Conservation (phyloP, 2,113 vertebrate species). For the Bucco capensis region DNA sequence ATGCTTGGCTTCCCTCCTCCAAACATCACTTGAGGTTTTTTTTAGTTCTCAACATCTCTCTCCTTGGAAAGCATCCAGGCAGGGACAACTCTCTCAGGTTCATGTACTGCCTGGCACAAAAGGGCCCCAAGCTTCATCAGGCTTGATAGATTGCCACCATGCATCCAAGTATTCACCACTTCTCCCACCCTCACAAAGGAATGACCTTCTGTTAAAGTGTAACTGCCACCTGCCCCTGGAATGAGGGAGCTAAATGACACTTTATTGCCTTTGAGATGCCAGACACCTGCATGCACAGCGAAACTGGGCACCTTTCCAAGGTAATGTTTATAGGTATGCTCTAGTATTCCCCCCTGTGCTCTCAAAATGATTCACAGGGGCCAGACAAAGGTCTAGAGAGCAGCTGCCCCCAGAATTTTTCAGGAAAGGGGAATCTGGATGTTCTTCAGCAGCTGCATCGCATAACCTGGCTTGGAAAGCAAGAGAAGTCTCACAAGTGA, state of each 20-base stretch:
- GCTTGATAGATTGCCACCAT: neutral
- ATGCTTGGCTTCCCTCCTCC: neutral
- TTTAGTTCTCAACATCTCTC: neutral
- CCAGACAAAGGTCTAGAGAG: neutral
- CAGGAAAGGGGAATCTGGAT: neutral
- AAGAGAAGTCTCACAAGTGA: neutral
- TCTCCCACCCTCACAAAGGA: neutral
- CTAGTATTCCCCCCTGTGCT: neutral
- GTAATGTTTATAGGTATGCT: neutral
- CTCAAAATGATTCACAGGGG: neutral
- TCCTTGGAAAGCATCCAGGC: neutral
- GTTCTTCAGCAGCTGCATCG: neutral
- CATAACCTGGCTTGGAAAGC: neutral
- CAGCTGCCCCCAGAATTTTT: neutral
- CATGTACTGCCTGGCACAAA: neutral
- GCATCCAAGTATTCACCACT: neutral
- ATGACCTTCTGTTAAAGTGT: neutral
- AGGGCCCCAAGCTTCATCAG: neutral
- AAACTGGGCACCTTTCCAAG: neutral
- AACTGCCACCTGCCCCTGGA: neutral
- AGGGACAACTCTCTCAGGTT: neutral
- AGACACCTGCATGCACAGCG: fast-evolving
- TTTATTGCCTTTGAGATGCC: neutral
- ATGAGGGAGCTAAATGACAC: neutral
- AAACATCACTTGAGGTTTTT: neutral